A percentile compares a stretch with the other conserved stretches of the same genome.
Conservation (phyloP, 2,797 vertebrate species). For the Taeniopygia guttata region DNA sequence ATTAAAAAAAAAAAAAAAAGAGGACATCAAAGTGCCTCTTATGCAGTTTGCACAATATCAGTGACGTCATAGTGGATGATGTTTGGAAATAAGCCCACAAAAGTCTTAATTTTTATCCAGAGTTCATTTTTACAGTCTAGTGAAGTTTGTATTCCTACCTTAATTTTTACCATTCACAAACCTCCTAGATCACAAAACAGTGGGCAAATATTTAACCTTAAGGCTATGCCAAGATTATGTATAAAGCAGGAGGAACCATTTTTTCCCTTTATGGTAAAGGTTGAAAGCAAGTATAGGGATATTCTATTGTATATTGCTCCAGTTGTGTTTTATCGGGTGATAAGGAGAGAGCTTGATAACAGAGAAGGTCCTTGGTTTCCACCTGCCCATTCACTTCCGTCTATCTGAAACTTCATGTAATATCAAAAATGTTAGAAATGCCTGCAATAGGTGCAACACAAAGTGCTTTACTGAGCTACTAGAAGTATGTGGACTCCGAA, state of each 20-base stretch:
- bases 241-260: neutral
- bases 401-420: neutral
- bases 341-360: neutral
- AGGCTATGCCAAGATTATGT: neutral
- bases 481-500: neutral
- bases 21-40: neutral
- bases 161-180: neutral
- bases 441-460: neutral
- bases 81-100: neutral
- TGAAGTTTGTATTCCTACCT: neutral
- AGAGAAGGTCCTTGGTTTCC: neutral
- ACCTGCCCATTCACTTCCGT: neutral
- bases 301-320: neutral
- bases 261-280: neutral
- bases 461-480: neutral
- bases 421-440: neutral
- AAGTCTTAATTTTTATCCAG: neutral
- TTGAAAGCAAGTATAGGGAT: neutral
- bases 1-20: neutral
- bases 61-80: neutral
- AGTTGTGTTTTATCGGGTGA: neutral
- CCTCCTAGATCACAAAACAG: neutral
- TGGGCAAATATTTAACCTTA: neutral
- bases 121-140: neutral
- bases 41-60: neutral